Evolutionary conservation across 1,140 invertebrate species (phyloP).

Genomic region (Lepidurus packardi): DNA sequence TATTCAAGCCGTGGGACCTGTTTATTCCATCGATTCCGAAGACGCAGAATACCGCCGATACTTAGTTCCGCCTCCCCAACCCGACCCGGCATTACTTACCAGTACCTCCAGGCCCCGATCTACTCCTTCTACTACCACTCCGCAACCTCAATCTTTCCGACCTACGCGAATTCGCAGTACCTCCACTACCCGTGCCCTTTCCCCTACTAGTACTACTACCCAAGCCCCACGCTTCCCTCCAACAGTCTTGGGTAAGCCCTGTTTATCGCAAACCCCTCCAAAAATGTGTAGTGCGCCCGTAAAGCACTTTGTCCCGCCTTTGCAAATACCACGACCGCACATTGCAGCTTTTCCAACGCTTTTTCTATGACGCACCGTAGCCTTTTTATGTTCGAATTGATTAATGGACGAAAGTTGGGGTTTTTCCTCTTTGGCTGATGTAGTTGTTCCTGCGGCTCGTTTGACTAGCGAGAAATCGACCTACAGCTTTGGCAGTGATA

Average conservation of each 20-base stretch:
- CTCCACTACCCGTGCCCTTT: neutral
- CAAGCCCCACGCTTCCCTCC: conserved; percentile 28
- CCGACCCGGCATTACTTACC: conserved; percentile 24
- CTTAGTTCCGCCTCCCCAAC: conserved; percentile 42
- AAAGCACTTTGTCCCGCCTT: conserved; percentile 30
- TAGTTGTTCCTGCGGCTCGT: conserved; percentile 39
- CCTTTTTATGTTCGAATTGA: neutral
- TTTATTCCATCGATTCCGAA: conserved; percentile 45
- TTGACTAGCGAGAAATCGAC: conserved; percentile 39
- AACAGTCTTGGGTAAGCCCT: neutral
- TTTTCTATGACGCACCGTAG: neutral
- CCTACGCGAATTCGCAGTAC: conserved; percentile 27
- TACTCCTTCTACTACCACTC: conserved; percentile 33
- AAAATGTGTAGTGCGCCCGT: neutral
- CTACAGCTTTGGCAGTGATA: conserved; percentile 58
- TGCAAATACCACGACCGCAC: conserved; percentile 38
- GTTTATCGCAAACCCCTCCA: neutral
- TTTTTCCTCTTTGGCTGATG: conserved; percentile 25
- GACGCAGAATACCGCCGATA: conserved; percentile 42
- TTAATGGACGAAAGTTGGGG: neutral
- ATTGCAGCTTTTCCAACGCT: conserved; percentile 34
- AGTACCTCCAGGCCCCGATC: conserved; percentile 23
- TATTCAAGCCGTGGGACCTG: conserved; percentile 62
- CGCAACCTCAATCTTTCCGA: neutral
- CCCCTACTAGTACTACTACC: conserved; percentile 31